Evolutionary conservation across 2,888 invertebrate genomes (phyloP).

Genomic region (Apotomis capreana): DNA sequence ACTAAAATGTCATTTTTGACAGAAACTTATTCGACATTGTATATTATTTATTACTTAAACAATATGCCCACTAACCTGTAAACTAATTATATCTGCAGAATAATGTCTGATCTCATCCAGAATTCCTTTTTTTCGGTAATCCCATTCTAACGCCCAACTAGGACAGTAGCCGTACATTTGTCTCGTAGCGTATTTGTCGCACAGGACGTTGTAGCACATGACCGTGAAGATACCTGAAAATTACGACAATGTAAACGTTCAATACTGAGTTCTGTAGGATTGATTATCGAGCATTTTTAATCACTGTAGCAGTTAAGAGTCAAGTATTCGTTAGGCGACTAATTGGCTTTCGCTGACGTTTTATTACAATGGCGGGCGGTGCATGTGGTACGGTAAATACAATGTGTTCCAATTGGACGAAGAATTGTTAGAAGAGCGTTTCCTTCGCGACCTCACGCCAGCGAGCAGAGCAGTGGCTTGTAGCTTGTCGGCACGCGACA

Average conservation of each 20-base stretch:
- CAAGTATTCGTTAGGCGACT: constrained; percentile 57
- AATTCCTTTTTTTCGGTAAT: constrained; percentile 98
- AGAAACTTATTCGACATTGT: no score
- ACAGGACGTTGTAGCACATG: constrained; percentile 99
- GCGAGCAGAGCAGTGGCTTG: not conserved
- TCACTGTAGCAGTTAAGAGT: constrained; percentile 57
- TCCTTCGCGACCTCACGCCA: constrained; percentile 35
- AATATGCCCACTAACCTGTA: constrained; percentile 72
- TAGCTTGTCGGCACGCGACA: constrained; percentile 61
- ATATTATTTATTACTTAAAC: not conserved
- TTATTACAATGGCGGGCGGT: constrained; percentile 53
- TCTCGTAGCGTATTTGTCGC: constrained; percentile 99
- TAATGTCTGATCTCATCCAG: constrained; percentile 98
- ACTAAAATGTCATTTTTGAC: no score
- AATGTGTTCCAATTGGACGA: constrained; percentile 67
- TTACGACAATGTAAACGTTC: constrained; percentile 27
- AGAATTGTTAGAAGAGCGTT: constrained; percentile 62
- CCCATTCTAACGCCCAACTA: constrained; percentile 99
- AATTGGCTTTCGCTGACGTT: constrained; percentile 62
- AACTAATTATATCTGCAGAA: constrained; percentile 97
- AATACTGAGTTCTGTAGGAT: constrained; percentile 15
- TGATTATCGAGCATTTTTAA: constrained; percentile 48
- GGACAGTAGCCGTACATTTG: constrained; percentile 99
- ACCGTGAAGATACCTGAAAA: constrained; percentile 96
- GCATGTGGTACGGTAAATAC: constrained; percentile 64